These are phyloP conservation scores for Procambarus virginalis DNA, from an alignment of 1,140 invertebrate genomes.

Conservation along the genomic window DNA sequence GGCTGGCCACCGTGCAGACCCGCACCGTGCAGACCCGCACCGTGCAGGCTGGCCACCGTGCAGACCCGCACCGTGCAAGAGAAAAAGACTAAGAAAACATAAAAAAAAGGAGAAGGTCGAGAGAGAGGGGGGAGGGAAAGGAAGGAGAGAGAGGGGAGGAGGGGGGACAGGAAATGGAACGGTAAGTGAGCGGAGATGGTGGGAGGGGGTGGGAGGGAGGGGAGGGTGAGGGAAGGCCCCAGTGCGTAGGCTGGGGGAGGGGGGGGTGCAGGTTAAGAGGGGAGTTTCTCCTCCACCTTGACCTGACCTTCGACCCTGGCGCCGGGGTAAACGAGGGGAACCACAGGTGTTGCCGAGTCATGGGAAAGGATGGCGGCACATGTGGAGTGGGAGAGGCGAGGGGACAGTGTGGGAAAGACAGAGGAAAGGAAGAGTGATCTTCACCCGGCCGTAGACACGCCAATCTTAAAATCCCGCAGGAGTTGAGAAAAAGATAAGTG, in stretches of 20 bases:
- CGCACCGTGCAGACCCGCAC: too few relatives aligned
- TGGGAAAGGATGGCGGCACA: background rate
- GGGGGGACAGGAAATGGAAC: background rate
- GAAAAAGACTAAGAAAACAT: too few relatives aligned
- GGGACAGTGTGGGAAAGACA: background rate
- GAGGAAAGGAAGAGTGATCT: background rate
- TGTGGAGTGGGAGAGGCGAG: background rate
- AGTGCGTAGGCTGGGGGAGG: background rate
- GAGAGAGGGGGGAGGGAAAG: background rate
- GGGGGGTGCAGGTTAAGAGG: background rate
- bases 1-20: too few relatives aligned
- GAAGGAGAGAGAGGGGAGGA: background rate
- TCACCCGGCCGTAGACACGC: background rate
- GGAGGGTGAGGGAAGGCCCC: background rate
- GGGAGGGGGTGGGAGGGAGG: background rate
- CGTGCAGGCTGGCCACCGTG: too few relatives aligned
- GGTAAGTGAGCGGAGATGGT: background rate
- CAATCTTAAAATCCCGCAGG: too few relatives aligned
- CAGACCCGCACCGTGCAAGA: too few relatives aligned
- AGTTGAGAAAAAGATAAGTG: background rate
- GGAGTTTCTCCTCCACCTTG: background rate
- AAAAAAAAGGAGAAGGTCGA: background rate
- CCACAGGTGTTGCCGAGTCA: constrained; percentile 5
- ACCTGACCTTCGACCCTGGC: background rate
- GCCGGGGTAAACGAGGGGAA: background rate